phyloP scores from a whole-genome alignment of 2,113 vertebrate species.

The Tragelaphus strepsiceros region DNA sequence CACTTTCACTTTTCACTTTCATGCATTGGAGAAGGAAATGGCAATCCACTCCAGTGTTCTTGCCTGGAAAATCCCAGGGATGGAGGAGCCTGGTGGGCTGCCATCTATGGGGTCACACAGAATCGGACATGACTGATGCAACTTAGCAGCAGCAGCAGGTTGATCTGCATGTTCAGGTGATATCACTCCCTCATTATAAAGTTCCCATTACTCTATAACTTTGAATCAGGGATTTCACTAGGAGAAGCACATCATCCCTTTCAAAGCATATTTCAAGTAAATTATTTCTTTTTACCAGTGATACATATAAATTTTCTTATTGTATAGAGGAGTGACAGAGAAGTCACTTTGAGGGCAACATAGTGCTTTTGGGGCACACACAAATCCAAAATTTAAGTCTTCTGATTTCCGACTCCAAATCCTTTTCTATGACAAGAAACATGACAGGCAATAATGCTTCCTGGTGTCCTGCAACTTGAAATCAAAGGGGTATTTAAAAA shows the following conservation, averaged over 20 bases:
- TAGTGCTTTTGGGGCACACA: not conserved
- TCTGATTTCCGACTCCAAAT: not conserved
- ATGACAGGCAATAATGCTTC: not conserved
- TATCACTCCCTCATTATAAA: not conserved
- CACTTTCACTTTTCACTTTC: too few relatives aligned
- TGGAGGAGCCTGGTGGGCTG: too few relatives aligned
- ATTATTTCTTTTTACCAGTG: not conserved
- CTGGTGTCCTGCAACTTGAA: not conserved
- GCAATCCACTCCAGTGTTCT: too few relatives aligned
- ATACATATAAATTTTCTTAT: not conserved
- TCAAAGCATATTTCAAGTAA: not conserved
- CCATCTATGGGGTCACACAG: too few relatives aligned
- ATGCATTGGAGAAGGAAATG: too few relatives aligned
- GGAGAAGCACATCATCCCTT: not conserved
- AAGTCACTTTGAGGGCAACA: not conserved
- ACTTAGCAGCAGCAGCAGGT: not conserved
- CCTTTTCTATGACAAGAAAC: not conserved
- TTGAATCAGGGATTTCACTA: not conserved
- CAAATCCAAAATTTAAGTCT: not conserved
- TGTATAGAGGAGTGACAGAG: not conserved
- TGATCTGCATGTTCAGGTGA: not conserved
- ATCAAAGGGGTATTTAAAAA: not conserved
- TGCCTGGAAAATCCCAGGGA: too few relatives aligned
- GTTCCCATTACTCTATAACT: not conserved
- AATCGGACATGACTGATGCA: accelerated